Percentiles rank a stretch among this genome's conserved stretches.
Conservation (phyloP, 1,140 invertebrate genomes). For the Drosophila pectinifera region DNA sequence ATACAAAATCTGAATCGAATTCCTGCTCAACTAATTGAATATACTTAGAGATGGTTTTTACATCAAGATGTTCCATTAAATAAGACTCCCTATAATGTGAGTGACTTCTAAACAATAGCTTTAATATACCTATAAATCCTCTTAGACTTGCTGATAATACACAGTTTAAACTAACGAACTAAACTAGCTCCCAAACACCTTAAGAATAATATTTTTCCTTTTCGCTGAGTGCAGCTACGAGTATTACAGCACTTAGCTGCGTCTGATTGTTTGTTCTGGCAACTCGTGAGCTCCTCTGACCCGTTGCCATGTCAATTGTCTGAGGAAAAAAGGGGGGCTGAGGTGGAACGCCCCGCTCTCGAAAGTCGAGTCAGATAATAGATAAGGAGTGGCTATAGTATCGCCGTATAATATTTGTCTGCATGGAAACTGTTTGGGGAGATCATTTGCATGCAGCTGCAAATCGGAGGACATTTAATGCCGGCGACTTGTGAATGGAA, state of each 20-base stretch:
- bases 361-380: slow-evolving; percentile 10
- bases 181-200: no score
- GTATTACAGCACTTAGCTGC: slow-evolving; percentile 46
- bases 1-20: not conserved
- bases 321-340: slow-evolving; percentile 5
- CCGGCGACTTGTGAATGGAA: slow-evolving; percentile 32
- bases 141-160: not conserved
- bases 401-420: slow-evolving; percentile 23
- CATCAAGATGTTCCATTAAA: no score
- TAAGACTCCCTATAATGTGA: no score
- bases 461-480: slow-evolving; percentile 38
- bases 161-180: not conserved
- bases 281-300: slow-evolving; percentile 37
- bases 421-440: slow-evolving; percentile 22
- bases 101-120: no score
- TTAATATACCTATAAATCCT: not conserved
- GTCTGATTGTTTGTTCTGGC: slow-evolving; percentile 29
- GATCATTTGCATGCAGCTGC: slow-evolving; percentile 42
- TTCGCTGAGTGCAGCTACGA: slow-evolving; percentile 18
- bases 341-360: not conserved
- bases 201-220: no score
- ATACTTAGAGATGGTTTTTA: not conserved
- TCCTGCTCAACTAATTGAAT: not conserved
- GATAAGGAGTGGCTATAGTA: slow-evolving; percentile 21
- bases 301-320: slow-evolving; percentile 55